Evolutionary conservation across 2,888 invertebrate genomes (phyloP).

Genomic region (Prenolepis imparis): DNA sequence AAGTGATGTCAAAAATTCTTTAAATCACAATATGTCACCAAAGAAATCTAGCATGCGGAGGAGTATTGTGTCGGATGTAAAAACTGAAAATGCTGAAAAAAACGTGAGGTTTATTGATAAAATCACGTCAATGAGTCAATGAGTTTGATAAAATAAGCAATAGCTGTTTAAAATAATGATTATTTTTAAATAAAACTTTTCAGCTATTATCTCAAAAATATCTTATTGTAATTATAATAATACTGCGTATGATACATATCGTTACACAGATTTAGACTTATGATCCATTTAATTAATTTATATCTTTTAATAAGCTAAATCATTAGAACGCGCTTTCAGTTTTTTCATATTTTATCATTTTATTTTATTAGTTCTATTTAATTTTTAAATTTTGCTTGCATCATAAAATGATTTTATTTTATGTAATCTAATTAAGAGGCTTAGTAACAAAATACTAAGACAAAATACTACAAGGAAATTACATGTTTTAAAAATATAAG

Average conservation of each 20-base stretch:
- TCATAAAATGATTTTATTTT: conserved; percentile 10
- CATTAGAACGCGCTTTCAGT: background rate
- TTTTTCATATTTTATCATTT: conserved; percentile 21
- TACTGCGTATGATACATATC: conserved; percentile 21
- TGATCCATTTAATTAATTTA: conserved; percentile 16
- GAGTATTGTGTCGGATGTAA: conserved; percentile 67
- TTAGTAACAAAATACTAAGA: conserved; percentile 1
- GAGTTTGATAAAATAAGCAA: conserved; percentile 32
- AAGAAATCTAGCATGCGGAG: conserved; percentile 73
- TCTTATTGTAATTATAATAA: conserved; percentile 8
- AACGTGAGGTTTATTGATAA: conserved; percentile 80
- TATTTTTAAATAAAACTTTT: conserved; percentile 21
- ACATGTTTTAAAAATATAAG: background rate
- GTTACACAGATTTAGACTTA: background rate
- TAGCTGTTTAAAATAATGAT: conserved; percentile 4
- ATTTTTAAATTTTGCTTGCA: conserved; percentile 18
- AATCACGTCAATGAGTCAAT: conserved; percentile 48
- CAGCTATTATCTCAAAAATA: background rate
- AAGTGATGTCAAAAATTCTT: conserved; percentile 19
- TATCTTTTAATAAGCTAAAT: conserved; percentile 23
- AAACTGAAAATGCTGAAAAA: conserved; percentile 74
- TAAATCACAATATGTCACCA: conserved; percentile 62
- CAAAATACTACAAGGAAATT: background rate
- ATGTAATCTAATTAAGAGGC: background rate
- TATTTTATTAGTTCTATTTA: background rate